Percentiles rank a stretch among this genome's conserved stretches.
Evolutionary conservation across 2,113 vertebrate genomes (phyloP).

Genomic region (Cinclus cinclus): DNA sequence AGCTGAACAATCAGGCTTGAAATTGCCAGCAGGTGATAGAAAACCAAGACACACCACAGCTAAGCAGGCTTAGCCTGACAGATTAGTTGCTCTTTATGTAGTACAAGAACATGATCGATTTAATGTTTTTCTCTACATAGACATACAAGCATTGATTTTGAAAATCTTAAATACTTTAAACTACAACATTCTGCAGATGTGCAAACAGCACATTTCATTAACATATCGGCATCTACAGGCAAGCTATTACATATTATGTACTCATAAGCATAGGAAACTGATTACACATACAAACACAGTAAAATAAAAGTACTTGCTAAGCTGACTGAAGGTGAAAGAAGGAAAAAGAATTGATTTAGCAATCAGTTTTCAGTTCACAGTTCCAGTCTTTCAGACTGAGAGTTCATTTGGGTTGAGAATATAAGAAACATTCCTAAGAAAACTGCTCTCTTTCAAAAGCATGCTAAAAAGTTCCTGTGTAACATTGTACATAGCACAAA

Average conservation of each 20-base stretch:
- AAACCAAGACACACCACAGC: background rate
- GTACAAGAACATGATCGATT: background rate
- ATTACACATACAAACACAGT: background rate
- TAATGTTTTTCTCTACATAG: background rate
- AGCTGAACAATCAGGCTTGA: background rate
- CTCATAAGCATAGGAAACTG: background rate
- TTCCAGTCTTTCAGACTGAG: background rate
- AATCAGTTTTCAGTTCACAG: background rate
- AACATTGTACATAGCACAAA: background rate
- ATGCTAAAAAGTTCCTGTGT: background rate
- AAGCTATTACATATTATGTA: background rate
- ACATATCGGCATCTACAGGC: background rate
- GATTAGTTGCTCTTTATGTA: background rate
- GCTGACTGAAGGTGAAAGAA: background rate
- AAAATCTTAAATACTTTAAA: background rate
- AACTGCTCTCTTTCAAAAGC: background rate
- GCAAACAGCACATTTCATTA: background rate
- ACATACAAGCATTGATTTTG: background rate
- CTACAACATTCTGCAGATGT: background rate
- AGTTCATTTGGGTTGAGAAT: background rate
- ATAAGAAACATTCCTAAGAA: background rate
- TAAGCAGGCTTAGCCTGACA: background rate
- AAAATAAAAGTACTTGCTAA: background rate
- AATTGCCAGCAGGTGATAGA: conserved; percentile 6
- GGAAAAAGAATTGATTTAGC: background rate